A percentile compares a stretch with the other conserved stretches of the same genome.
These are phyloP conservation scores for Troides oblongomaculatus DNA, from an alignment of 2,888 invertebrate species.

Conservation along the genomic window DNA sequence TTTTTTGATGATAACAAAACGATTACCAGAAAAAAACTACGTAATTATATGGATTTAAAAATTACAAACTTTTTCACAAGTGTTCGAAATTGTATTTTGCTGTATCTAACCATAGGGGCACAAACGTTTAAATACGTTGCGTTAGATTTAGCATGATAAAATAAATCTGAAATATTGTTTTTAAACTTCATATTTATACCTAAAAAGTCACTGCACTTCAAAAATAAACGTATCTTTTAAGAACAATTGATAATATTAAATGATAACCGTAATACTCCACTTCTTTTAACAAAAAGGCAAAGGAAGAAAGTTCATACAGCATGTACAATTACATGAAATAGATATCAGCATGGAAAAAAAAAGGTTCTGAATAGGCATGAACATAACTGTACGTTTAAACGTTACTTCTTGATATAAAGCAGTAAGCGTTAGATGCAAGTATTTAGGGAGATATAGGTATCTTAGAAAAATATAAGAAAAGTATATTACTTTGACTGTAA, in stretches of 20 bases:
- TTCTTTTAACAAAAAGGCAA: background rate
- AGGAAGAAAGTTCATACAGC: background rate
- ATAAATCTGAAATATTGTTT: slow-evolving; percentile 82
- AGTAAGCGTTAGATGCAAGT: no score
- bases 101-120: slow-evolving; percentile 98
- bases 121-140: slow-evolving; percentile 86
- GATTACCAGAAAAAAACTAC: background rate
- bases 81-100: slow-evolving; percentile 77
- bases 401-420: no score
- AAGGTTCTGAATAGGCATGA: no score
- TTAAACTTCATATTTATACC: slow-evolving; percentile 43
- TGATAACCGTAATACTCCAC: background rate
- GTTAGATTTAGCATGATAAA: slow-evolving; percentile 73
- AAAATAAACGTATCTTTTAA: background rate
- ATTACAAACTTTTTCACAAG: slow-evolving; percentile 67
- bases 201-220: background rate
- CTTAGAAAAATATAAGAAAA: no score
- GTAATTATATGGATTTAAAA: background rate
- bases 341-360: no score
- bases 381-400: no score
- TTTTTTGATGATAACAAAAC: background rate
- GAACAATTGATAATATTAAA: background rate
- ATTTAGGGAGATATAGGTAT: no score
- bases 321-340: no score
- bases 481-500: no score